Evolutionary conservation across 2,797 vertebrate species (phyloP).

Genomic region (Adrianichthys oophorus): DNA sequence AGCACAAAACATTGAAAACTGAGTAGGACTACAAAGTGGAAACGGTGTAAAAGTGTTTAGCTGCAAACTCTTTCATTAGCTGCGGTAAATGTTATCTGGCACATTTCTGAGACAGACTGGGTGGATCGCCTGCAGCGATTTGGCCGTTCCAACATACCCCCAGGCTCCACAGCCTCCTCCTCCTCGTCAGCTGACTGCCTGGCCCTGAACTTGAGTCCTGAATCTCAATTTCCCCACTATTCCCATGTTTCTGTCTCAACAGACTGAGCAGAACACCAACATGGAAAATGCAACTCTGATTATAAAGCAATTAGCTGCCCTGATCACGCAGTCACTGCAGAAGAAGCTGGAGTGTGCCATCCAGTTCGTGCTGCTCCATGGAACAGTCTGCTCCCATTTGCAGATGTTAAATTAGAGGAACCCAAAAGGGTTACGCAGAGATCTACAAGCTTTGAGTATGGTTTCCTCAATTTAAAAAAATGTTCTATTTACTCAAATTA

Average conservation of each 20-base stretch:
- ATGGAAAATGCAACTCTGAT: constrained; percentile 55
- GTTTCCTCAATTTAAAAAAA: no score
- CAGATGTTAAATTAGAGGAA: background rate
- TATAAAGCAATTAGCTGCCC: constrained; percentile 66
- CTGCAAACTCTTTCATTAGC: constrained; percentile 55
- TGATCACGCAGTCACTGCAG: constrained; percentile 39
- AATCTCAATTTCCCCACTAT: constrained; percentile 53
- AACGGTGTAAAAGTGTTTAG: constrained; percentile 24
- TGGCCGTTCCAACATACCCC: constrained; percentile 41
- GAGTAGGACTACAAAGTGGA: constrained; percentile 11
- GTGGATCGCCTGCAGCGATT: constrained; percentile 47
- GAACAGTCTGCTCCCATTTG: constrained; percentile 31
- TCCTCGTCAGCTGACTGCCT: constrained; percentile 49
- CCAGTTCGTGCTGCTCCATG: constrained; percentile 19
- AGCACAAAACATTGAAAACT: background rate
- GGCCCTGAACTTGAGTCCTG: constrained; percentile 41
- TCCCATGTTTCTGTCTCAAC: constrained; percentile 48
- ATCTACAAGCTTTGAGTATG: no score
- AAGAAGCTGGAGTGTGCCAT: constrained; percentile 41
- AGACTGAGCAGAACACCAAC: constrained; percentile 32
- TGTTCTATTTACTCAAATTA: no score
- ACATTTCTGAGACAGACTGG: constrained; percentile 49
- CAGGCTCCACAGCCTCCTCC: constrained; percentile 42
- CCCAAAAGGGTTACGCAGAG: no score
- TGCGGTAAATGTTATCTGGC: constrained; percentile 60